A percentile compares a stretch with the other conserved stretches of the same genome.
These are phyloP conservation scores for Allobates femoralis DNA, from an alignment of 2,797 vertebrate species.

Conservation along the genomic window DNA sequence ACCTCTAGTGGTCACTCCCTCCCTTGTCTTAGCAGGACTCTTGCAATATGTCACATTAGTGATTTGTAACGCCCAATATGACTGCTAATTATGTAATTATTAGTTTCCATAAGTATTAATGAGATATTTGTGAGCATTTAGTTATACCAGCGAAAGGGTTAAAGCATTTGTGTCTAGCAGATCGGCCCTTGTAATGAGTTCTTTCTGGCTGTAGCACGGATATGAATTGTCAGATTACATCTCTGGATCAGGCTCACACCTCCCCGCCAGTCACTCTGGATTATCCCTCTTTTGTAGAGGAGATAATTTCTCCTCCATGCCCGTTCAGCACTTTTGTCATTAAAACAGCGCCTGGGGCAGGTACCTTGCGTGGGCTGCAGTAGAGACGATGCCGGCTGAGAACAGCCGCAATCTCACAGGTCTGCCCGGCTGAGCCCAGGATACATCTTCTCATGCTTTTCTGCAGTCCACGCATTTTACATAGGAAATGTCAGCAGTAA, in stretches of 20 bases:
- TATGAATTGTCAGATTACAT: conserved; percentile 63
- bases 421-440: conserved; percentile 49
- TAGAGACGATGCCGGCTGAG: conserved; percentile 50
- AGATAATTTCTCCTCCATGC: conserved; percentile 62
- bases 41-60: background rate
- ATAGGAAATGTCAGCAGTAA: conserved; percentile 47
- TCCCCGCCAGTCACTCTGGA: conserved; percentile 60
- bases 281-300: conserved; percentile 61
- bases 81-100: background rate
- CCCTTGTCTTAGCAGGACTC: background rate
- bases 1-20: conserved; percentile 30
- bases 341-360: conserved; percentile 62
- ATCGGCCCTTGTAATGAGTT: conserved; percentile 46
- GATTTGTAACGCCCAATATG: no score
- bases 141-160: conserved; percentile 15
- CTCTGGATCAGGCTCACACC: conserved; percentile 61
- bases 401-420: conserved; percentile 56
- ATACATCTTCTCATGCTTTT: conserved; percentile 34
- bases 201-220: conserved; percentile 46
- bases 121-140: background rate
- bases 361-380: conserved; percentile 61
- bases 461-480: conserved; percentile 35
- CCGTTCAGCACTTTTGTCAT: conserved; percentile 64
- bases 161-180: conserved; percentile 40
- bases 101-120: background rate